These are phyloP conservation scores for Trinorchestia longiramus DNA, from an alignment of 1,140 invertebrate genomes.

Conservation along the genomic window DNA sequence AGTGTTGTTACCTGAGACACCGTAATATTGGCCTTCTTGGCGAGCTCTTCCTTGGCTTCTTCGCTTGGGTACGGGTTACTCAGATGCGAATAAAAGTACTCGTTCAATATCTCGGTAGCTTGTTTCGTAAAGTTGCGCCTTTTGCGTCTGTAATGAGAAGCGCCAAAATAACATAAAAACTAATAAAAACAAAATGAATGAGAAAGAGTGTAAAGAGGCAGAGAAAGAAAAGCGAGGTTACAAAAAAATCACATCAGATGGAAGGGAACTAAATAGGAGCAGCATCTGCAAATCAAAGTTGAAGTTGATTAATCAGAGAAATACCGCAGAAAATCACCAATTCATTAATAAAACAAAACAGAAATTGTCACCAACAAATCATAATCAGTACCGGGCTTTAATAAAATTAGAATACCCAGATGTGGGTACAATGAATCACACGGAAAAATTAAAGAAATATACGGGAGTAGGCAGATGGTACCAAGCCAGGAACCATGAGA, in stretches of 20 bases:
- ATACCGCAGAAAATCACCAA: neutral
- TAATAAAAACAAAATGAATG: slow-evolving; percentile 62
- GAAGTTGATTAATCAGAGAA: slow-evolving; percentile 5
- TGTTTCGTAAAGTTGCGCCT: slow-evolving; percentile 79
- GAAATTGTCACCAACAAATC: neutral
- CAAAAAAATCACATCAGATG: neutral
- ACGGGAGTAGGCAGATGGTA: neutral
- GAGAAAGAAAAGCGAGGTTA: neutral
- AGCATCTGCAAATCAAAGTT: slow-evolving; percentile 16
- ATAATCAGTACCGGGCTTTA: neutral
- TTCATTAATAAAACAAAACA: neutral
- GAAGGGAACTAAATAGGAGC: slow-evolving; percentile 23
- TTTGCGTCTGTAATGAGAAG: slow-evolving; percentile 73
- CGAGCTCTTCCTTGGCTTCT: slow-evolving; percentile 79
- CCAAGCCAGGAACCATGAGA: neutral
- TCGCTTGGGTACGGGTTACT: slow-evolving; percentile 79
- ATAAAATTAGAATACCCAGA: neutral
- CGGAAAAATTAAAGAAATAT: neutral
- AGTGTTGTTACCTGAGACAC: slow-evolving; percentile 75
- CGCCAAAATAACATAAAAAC: slow-evolving; percentile 70
- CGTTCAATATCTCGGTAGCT: slow-evolving; percentile 79
- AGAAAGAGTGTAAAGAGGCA: slow-evolving; percentile 16
- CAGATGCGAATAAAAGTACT: slow-evolving; percentile 79
- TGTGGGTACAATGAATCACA: slow-evolving; percentile 1
- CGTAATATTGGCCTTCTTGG: slow-evolving; percentile 78